Conservation (phyloP, 2,113 vertebrate species). For the Glareola pratincola region DNA sequence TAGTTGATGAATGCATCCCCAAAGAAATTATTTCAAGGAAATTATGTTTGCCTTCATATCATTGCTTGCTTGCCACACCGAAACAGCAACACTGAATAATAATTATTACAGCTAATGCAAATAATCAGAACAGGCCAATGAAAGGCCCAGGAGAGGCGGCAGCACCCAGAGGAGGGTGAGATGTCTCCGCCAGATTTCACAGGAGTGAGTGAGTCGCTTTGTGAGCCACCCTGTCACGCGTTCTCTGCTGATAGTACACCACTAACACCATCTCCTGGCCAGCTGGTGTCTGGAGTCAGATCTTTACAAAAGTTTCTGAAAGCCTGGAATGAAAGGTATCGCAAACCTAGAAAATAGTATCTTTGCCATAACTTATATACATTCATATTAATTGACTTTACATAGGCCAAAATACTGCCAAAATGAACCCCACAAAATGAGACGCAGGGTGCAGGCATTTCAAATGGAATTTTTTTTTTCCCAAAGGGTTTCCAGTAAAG, state of each 20-base stretch:
- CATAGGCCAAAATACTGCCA: background rate
- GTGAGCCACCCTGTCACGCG: background rate
- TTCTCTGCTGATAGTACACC: background rate
- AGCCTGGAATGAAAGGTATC: background rate
- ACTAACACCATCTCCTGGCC: constrained; percentile 64
- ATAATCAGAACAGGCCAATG: background rate
- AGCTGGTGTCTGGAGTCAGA: background rate
- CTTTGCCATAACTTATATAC: background rate
- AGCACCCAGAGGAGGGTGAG: background rate
- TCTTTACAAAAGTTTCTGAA: background rate
- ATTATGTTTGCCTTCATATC: background rate
- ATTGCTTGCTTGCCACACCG: background rate
- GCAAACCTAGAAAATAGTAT: background rate
- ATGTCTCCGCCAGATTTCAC: background rate
- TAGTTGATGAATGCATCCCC: background rate
- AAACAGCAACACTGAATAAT: background rate
- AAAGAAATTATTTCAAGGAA: background rate
- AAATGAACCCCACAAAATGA: background rate
- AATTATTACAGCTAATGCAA: background rate
- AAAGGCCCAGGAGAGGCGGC: background rate
- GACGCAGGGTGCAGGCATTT: background rate
- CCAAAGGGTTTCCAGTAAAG: background rate
- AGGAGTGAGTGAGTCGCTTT: background rate
- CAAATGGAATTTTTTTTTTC: background rate
- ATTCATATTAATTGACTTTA: background rate